Conservation (phyloP, 2,888 invertebrate genomes). For the Incurvaria masculella region DNA sequence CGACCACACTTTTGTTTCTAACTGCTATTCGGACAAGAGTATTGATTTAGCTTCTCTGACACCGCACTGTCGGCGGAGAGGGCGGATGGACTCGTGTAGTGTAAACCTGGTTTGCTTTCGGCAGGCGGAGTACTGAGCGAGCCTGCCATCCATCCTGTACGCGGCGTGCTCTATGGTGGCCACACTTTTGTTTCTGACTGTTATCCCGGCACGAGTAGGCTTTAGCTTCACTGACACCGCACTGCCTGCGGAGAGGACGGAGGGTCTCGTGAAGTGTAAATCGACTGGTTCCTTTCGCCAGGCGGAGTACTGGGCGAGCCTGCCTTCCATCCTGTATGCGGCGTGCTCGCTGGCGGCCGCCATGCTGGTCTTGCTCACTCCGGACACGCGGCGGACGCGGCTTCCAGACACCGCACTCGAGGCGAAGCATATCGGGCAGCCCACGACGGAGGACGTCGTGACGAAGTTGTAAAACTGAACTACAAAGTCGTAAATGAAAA, state of each 20-base stretch:
- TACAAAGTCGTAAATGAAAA: no score
- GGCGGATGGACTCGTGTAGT: not conserved
- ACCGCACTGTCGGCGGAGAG: constrained; percentile 34
- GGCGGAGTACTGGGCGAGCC: constrained; percentile 44
- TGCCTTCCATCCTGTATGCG: constrained; percentile 50
- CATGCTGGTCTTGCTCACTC: constrained; percentile 27
- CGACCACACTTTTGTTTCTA: constrained; percentile 32
- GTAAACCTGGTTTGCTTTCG: constrained; percentile 13
- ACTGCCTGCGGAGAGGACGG: not conserved
- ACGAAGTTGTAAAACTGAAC: no score
- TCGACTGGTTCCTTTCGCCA: constrained; percentile 22
- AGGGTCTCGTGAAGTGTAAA: not conserved
- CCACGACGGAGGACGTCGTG: no score
- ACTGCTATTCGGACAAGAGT: constrained; percentile 36
- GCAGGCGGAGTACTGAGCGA: constrained; percentile 46
- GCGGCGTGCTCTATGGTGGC: constrained; percentile 42
- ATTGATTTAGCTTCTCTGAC: constrained; percentile 32
- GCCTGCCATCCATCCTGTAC: constrained; percentile 48
- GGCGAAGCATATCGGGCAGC: no score
- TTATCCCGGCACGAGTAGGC: constrained; percentile 8
- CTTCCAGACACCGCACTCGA: constrained; percentile 39
- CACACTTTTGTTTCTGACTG: constrained; percentile 29
- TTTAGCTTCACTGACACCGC: not conserved
- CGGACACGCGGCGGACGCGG: constrained; percentile 36
- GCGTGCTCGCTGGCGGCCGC: constrained; percentile 43